phyloP scores from a whole-genome alignment of 1,140 invertebrate genomes.

The Drosophila navojoa region DNA sequence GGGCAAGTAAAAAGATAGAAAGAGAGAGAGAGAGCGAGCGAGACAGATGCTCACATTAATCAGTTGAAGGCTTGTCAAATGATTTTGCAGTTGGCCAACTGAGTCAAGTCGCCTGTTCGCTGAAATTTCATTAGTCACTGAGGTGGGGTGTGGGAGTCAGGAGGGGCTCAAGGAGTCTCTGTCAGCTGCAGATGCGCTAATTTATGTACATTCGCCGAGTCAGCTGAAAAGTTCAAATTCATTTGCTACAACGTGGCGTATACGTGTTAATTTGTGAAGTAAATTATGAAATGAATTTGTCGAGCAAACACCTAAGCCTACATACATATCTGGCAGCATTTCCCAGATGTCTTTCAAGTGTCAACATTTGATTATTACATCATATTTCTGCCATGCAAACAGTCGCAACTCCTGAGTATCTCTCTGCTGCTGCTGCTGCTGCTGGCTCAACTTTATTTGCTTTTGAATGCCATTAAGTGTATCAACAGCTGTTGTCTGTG shows the following conservation, averaged over 20 bases:
- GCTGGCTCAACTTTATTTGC: slow-evolving; percentile 25
- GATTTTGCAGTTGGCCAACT: neutral
- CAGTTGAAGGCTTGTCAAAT: slow-evolving; percentile 23
- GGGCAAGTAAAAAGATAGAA: neutral
- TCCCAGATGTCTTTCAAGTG: slow-evolving; percentile 38
- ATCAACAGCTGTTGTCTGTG: slow-evolving; percentile 28
- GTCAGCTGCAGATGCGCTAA: slow-evolving; percentile 57
- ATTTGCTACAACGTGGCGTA: slow-evolving; percentile 47
- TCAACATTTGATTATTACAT: slow-evolving; percentile 32
- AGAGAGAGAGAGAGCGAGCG: too few species aligned
- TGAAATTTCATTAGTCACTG: neutral
- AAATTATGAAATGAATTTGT: slow-evolving; percentile 51
- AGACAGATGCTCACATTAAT: slow-evolving; percentile 10
- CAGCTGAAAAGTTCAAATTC: slow-evolving; percentile 24
- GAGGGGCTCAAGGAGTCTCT: neutral
- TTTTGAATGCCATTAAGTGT: slow-evolving; percentile 46
- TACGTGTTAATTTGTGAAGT: slow-evolving; percentile 54
- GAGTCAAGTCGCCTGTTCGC: neutral
- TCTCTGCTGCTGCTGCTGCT: neutral
- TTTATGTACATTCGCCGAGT: slow-evolving; percentile 55
- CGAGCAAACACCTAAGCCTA: slow-evolving; percentile 11
- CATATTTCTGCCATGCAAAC: slow-evolving; percentile 10
- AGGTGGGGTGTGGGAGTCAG: neutral
- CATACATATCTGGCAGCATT: slow-evolving; percentile 9
- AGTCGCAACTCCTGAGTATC: neutral